Base-by-base conservation (phyloP, 1,140 invertebrate genomes). In the Radopholus similis region DNA sequence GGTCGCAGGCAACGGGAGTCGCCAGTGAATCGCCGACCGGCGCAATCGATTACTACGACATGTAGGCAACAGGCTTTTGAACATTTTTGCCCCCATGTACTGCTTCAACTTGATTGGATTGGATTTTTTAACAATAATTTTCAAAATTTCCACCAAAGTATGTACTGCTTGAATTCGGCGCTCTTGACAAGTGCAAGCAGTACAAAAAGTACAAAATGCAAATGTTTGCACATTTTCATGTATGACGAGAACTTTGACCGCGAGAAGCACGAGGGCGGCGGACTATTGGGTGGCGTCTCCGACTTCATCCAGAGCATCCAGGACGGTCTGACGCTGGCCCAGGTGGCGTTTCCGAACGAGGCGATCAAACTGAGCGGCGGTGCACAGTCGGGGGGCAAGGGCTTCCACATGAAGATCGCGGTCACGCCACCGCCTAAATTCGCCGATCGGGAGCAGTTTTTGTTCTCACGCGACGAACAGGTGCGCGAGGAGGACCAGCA, bases 231-330 rank as follows among this genome's bases (percentile, higher is more conserved):
- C 21, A 2, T 11, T 62, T 62, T 30, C 23, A 64, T 64, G 63
- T 64, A 77, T 49, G 76, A 77, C 40, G 73, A 75, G n/a, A 77
- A 75, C 44, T 75, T 75, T 28, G 75, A 75, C 47, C 77, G 77
- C 38, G 64, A 73, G 30, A 75, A 74, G 35, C 73, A 75, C 37
- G 64, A 63, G 4, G 74, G 74, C 42, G 60, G 72, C 15, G 44
- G 49, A 4, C 18, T 78, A 18, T 26, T 75, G 9, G 21, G 42
- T 5, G 73, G 76, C 23, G 62, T 75, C 18, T 54, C 47, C 11
- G 73, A 75, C 37, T 75, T 75, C 28, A 26, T 75, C 30, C 69
- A 75, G 53, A 75, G 76, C 30, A 49, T 75, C 15, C 73, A 76
- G 73, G 73, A 75, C 62, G 73, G 73, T 23, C 42, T 75, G 28